Conservation (phyloP, 2,888 invertebrate species). For the Horisme vitalbata region DNA sequence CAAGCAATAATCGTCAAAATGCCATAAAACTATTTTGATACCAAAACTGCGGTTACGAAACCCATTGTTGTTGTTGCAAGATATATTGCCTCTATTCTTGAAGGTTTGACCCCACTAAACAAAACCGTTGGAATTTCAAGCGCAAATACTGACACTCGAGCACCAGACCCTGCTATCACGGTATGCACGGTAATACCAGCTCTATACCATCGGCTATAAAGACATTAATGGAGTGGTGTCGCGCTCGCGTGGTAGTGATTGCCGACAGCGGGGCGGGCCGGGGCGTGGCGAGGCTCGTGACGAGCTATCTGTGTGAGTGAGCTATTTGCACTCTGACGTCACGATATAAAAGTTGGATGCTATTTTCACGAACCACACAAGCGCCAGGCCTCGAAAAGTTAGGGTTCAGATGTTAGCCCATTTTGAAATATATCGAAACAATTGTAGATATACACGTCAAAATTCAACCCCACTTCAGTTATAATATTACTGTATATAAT, state of each 20-base stretch:
- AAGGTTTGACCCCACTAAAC: conserved; percentile 33
- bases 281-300: conserved; percentile 64
- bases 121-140: conserved; percentile 32
- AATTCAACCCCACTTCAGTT: too few species aligned
- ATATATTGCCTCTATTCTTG: conserved; percentile 13
- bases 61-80: conserved; percentile 24
- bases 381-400: too few species aligned
- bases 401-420: too few species aligned
- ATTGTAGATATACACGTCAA: too few species aligned
- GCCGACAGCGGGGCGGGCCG: conserved; percentile 65
- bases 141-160: conserved; percentile 30
- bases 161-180: conserved; percentile 9
- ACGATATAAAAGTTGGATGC: background rate
- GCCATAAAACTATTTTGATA: conserved; percentile 24
- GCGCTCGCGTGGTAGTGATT: conserved; percentile 31
- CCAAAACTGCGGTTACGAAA: conserved; percentile 20
- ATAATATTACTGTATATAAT: too few species aligned
- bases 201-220: conserved; percentile 9
- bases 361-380: too few species aligned
- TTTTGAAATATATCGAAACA: too few species aligned
- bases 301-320: conserved; percentile 37
- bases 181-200: conserved; percentile 3
- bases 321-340: conserved; percentile 33
- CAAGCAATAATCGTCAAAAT: conserved; percentile 20
- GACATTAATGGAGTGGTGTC: conserved; percentile 7